Evolutionary conservation across 2,888 invertebrate species (phyloP).

Genomic region (Plagodis pulveraria): DNA sequence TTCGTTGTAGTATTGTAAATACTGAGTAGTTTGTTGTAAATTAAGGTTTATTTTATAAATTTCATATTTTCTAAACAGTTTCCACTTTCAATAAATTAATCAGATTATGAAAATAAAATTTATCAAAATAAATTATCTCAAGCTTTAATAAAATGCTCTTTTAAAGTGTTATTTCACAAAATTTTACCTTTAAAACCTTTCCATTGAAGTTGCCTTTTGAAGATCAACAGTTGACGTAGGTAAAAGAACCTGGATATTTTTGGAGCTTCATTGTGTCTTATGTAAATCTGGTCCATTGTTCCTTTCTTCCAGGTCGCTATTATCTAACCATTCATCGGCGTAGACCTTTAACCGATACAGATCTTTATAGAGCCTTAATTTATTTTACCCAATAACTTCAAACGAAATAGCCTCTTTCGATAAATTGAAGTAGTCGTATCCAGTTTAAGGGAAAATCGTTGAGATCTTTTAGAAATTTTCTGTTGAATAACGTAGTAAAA

Average conservation of each 20-base stretch:
- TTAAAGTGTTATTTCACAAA: constrained; percentile 10
- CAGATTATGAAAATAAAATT: too few species aligned
- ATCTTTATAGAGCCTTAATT: constrained; percentile 33
- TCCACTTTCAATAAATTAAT: too few species aligned
- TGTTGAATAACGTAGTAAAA: too few species aligned
- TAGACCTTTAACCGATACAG: constrained; percentile 30
- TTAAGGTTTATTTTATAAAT: too few species aligned
- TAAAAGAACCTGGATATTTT: too few species aligned
- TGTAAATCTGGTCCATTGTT: too few species aligned
- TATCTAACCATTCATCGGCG: constrained; percentile 34
- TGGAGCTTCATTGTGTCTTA: too few species aligned
- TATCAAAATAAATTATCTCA: too few species aligned
- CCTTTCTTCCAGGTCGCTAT: too few species aligned
- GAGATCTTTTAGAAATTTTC: constrained; percentile 7
- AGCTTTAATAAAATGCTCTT: background rate
- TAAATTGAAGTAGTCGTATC: constrained; percentile 29
- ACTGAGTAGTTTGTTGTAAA: too few species aligned
- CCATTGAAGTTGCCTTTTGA: constrained; percentile 29
- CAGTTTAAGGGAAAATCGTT: constrained; percentile 11
- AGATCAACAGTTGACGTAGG: constrained; percentile 16
- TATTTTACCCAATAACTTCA: constrained; percentile 31
- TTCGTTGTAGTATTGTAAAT: too few species aligned
- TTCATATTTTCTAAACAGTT: too few species aligned
- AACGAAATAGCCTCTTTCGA: constrained; percentile 26
- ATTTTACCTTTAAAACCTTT: constrained; percentile 15